Conservation (phyloP, 1,140 invertebrate genomes). For the Thalassaphorura encarpata region DNA sequence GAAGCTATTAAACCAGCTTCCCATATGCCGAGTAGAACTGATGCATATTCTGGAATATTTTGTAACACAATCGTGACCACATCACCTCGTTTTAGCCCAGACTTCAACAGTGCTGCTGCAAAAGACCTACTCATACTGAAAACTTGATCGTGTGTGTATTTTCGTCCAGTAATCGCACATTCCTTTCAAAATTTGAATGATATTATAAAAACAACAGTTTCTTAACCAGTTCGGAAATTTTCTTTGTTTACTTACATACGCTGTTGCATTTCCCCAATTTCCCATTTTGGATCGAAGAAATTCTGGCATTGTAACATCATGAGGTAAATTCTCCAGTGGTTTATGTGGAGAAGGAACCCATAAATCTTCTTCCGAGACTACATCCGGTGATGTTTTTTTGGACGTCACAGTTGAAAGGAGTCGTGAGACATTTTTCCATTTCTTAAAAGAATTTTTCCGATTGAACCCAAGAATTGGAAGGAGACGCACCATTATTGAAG, state of each 20-base stretch:
- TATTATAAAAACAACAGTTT: slow-evolving; percentile 1
- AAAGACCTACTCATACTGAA: slow-evolving; percentile 10
- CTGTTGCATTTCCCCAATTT: background rate
- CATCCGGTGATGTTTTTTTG: too few relatives aligned
- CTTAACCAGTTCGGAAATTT: background rate
- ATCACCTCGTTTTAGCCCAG: slow-evolving; percentile 11
- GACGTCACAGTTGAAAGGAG: too few relatives aligned
- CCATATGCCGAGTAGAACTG: slow-evolving; percentile 16
- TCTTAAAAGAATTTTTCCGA: too few relatives aligned
- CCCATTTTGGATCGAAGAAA: background rate
- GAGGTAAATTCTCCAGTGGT: background rate
- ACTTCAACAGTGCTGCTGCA: slow-evolving; percentile 9
- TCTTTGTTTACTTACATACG: slow-evolving; percentile 1
- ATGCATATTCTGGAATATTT: slow-evolving; percentile 11
- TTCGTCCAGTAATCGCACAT: slow-evolving; percentile 10
- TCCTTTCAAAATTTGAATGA: too few relatives aligned
- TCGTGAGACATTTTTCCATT: too few relatives aligned
- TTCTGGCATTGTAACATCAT: background rate
- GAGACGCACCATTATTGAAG: too few relatives aligned
- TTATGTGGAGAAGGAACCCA: background rate
- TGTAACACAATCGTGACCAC: slow-evolving; percentile 15
- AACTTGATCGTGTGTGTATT: slow-evolving; percentile 12
- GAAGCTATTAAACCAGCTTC: slow-evolving; percentile 14
- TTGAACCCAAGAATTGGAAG: too few relatives aligned
- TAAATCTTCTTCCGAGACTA: too few relatives aligned